Evolutionary conservation across 2,113 vertebrate genomes (phyloP).

Genomic region (Gallinago jamesoni): DNA sequence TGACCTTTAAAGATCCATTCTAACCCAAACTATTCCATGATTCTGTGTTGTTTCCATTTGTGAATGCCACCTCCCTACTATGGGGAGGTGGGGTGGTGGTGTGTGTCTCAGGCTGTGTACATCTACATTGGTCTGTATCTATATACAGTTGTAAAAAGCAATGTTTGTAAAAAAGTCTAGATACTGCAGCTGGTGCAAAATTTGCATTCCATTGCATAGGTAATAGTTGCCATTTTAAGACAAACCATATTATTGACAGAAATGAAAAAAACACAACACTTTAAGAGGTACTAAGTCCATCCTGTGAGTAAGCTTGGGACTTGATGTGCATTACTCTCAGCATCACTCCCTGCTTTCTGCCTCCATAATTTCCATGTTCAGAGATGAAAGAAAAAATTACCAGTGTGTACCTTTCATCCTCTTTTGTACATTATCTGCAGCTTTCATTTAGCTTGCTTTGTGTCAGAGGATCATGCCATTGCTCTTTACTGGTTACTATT

Average conservation of each 20-base stretch:
- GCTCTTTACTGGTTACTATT: neutral
- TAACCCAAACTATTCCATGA: neutral
- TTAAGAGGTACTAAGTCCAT: neutral
- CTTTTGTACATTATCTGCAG: neutral
- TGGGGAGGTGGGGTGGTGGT: accelerated
- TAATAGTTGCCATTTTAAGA: neutral
- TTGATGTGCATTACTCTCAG: neutral
- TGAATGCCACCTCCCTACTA: neutral
- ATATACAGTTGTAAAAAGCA: neutral
- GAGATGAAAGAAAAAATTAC: neutral
- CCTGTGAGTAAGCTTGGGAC: neutral
- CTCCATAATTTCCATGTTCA: neutral
- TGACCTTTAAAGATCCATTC: neutral
- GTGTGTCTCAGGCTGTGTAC: neutral
- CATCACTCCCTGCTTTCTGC: neutral
- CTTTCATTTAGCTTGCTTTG: neutral
- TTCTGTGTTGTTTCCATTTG: neutral
- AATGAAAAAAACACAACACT: neutral
- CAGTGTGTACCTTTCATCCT: neutral
- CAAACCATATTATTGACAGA: neutral
- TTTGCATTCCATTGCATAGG: neutral
- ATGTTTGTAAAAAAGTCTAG: neutral
- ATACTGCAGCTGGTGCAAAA: neutral
- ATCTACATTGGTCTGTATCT: neutral
- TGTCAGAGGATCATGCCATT: neutral